Evolutionary conservation across 2,113 vertebrate genomes (phyloP), one percentile per base, ranked within the genome.

Genomic region (Oreochromis aureus): DNA sequence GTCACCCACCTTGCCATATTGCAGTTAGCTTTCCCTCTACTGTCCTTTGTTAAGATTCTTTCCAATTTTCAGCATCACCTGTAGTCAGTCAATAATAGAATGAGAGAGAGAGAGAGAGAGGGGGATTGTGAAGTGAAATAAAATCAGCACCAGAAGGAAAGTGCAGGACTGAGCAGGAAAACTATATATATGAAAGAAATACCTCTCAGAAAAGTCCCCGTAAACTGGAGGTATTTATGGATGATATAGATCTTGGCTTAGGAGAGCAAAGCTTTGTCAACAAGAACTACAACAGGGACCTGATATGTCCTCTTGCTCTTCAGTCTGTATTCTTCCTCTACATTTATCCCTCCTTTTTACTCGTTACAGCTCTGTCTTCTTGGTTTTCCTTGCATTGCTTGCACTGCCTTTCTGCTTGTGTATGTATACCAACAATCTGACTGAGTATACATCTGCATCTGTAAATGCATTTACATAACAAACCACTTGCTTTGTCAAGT

Each of bases 171-270:
- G 88, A 71, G 48, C 30, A 82, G 41, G 63, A 54, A 58, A 90
- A 82, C 66, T 66, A 87, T 71, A 69, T 79, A 48, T 86, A 46
- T 86, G 55, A 88, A 71, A 89, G 63, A 87, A 91, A 89, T 54
- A 55, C 27, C 59, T 79, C 22, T 83, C 8, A 34, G 87, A 89
- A 90, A 88, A 92, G 88, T 89, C 90, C 84, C 27, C 12, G 46
- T 86, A 81, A 88, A 88, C 87, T 59, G 61, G 84, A 88, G 80
- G 84, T 93, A 89, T 89, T 91, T 89, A 83, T 66, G 78, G 53
- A 84, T 89, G 93, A 89, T 92, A 89, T 88, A 85, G 89, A 92
- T 91, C 82, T 84, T 82, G 87, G 87, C 59, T 91, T 84, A 69
- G 80, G 73, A 89, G 82, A 89, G 78, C 44, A 80, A 36, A 85